A percentile compares a stretch with the other conserved stretches of the same genome.
These are phyloP conservation scores for Caiman crocodilus DNA, from an alignment of 2,797 vertebrate genomes.

Conservation along the genomic window DNA sequence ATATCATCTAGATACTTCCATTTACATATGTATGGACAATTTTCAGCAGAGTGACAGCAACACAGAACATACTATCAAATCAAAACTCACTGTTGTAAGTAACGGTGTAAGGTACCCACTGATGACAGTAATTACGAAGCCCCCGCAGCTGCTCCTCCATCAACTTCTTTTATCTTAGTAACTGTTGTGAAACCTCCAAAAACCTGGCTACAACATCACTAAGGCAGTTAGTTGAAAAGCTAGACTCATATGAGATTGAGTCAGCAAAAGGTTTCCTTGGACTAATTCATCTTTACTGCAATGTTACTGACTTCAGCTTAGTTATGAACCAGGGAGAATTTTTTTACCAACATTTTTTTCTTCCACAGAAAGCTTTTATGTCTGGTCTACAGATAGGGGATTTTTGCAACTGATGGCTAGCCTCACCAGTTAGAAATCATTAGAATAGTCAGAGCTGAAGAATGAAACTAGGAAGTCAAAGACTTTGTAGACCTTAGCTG, in stretches of 20 bases:
- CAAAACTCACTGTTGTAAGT: background rate
- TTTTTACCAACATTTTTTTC: background rate
- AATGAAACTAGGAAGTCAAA: background rate
- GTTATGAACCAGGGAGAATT: background rate
- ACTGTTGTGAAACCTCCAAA: background rate
- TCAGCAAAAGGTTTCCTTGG: background rate
- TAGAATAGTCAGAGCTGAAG: background rate
- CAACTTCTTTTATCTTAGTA: background rate
- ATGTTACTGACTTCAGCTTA: background rate
- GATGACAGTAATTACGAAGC: background rate
- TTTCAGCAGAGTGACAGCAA: background rate
- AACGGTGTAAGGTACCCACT: background rate
- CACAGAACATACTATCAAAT: background rate
- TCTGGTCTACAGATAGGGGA: background rate
- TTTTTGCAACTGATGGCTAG: background rate
- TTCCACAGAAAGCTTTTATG: background rate
- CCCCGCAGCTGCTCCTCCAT: background rate
- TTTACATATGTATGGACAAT: background rate
- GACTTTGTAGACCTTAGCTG: background rate
- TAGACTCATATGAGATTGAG: background rate
- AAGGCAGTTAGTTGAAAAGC: background rate
- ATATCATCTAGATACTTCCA: background rate
- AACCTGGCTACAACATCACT: background rate
- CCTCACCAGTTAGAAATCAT: too few relatives aligned
- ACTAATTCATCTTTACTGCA: background rate